Evolutionary conservation across 1,140 invertebrate species (phyloP), one percentile per base, ranked within the genome.

Genomic region (Drosophila subpulchrella): DNA sequence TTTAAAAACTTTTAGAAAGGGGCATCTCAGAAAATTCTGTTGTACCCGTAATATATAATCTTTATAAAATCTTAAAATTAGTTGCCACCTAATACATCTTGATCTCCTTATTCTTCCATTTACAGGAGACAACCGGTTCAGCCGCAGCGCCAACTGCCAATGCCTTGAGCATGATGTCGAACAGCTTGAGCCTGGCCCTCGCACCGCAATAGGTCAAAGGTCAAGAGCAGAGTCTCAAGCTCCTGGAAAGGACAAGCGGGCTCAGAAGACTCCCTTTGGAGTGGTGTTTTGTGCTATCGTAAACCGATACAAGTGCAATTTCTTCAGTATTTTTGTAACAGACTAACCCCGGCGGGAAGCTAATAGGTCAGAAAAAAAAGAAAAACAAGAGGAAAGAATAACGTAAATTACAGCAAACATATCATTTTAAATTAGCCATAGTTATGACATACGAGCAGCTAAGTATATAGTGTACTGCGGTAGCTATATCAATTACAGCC

Each of bases 251-350:
- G 42, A 8, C 42, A 44, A 20, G 0, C 44, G 10, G 24, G 6
- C 30, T 78, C 1, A 50, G 57, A 74, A 65, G 57, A 50, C 48
- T 54, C 78, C 71, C 63, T 12, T 63, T 63, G 67, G 59, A 61
- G 70, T 61, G 53, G 75, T 57, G 65, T 68, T 60, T 84, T 76
- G 56, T 62, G 68, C 67, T 15, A 61, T 58, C 63, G 46, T 59
- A 17, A 54, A 17, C 44, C 61, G 61, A 68, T 78, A 65, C 75
- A 82, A 82, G 83, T 79, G 83, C 79, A 79, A 86, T 89, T 85
- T 88, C 78, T 86, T 86, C 83, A 86, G 83, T 86, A 86, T 86
- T 86, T 86, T 88, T 86, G 46, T 86, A 86, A 81, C 81, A 88
- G 83, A 88, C 75, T 86, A 77, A 76, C 42, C 56, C 38, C 47